These are phyloP conservation scores for Parapsyche elsis DNA, from an alignment of 1,140 invertebrate genomes.

Conservation along the genomic window DNA sequence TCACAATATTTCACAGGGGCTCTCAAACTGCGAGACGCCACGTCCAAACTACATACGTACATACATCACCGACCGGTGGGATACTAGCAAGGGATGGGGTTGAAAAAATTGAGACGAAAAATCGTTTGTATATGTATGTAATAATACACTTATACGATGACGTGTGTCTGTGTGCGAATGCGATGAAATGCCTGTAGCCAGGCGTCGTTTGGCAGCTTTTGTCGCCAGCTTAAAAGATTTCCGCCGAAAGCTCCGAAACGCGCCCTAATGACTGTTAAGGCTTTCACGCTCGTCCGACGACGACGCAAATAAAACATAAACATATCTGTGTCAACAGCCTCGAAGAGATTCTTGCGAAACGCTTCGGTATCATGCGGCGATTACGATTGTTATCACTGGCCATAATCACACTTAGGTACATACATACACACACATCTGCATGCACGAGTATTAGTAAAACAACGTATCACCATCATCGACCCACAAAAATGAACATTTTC, in stretches of 20 bases:
- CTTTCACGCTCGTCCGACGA: neutral
- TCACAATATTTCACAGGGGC: constrained; percentile 1
- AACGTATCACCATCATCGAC: no score
- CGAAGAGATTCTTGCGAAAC: no score
- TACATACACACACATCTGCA: no score
- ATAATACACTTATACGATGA: no score
- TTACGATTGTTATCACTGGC: no score
- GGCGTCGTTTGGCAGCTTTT: neutral
- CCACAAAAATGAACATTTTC: no score
- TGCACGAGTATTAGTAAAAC: no score
- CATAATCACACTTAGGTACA: no score
- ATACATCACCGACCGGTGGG: neutral
- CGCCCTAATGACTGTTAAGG: neutral
- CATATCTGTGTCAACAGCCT: neutral
- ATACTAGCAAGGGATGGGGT: neutral
- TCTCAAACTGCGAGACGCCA: neutral
- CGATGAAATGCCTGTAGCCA: no score
- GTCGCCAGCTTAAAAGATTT: neutral
- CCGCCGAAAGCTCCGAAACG: neutral
- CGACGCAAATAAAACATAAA: neutral
- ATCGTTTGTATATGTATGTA: neutral
- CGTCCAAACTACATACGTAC: neutral
- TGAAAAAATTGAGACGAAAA: neutral
- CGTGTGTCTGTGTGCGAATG: no score
- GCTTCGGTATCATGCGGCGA: no score